A percentile compares a stretch with the other conserved stretches of the same genome.
phyloP scores from a whole-genome alignment of 2,113 vertebrate species.

The Colaptes auratus region DNA sequence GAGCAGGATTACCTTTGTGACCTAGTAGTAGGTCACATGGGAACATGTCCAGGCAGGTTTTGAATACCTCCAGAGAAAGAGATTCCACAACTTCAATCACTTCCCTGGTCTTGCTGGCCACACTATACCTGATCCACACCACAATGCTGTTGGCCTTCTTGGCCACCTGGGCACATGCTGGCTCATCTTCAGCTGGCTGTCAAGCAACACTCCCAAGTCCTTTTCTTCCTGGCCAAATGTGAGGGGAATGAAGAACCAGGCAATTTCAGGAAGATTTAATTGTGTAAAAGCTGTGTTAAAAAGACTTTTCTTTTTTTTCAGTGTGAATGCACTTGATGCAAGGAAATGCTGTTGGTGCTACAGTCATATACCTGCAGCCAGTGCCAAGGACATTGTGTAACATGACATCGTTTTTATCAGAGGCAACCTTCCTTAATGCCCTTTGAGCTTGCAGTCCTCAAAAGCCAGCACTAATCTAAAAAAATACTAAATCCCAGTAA shows the following conservation, averaged over 20 bases:
- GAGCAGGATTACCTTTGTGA: no score
- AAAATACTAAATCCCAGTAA: constrained; percentile 63
- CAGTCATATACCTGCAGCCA: background rate
- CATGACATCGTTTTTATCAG: constrained; percentile 20
- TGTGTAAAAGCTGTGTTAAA: background rate
- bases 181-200: no score
- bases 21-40: no score
- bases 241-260: background rate
- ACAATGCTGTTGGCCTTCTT: no score
- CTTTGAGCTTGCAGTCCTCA: constrained; percentile 53
- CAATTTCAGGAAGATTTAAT: background rate
- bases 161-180: no score
- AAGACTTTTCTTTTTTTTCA: background rate
- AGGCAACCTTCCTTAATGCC: constrained; percentile 48
- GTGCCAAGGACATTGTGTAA: constrained; percentile 38
- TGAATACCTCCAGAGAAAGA: no score
- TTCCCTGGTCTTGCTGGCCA: no score
- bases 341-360: background rate
- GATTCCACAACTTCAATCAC: no score
- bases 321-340: background rate
- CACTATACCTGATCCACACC: no score
- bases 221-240: background rate
- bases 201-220: no score
- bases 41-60: no score
- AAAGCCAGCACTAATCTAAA: constrained; percentile 73